Evolutionary conservation across 1,140 invertebrate species (phyloP).

Genomic region (Saccostrea cuccullata): DNA sequence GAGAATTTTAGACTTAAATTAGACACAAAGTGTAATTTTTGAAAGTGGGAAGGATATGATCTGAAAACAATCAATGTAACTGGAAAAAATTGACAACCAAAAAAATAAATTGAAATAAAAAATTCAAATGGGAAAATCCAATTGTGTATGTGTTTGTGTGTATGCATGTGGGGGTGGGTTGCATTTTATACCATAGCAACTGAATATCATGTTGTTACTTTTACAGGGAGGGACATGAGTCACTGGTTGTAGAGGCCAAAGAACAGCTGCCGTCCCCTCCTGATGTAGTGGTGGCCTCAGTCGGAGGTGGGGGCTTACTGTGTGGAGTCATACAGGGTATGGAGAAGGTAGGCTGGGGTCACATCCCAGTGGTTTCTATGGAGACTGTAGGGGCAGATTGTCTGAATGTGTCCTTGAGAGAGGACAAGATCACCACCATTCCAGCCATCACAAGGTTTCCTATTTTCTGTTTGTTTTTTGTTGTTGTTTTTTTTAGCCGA

Average conservation of each 20-base stretch:
- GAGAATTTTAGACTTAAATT: too few relatives aligned
- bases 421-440: constrained; percentile 76
- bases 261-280: constrained; percentile 74
- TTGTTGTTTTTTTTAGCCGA: too few relatives aligned
- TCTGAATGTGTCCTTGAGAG: constrained; percentile 78
- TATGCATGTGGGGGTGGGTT: too few relatives aligned
- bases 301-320: constrained; percentile 81
- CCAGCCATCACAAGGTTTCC: constrained; percentile 79
- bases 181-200: too few relatives aligned
- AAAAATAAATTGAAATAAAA: too few relatives aligned
- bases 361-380: constrained; percentile 80
- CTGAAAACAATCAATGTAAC: too few relatives aligned
- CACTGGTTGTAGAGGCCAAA: constrained; percentile 79
- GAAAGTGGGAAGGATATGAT: too few relatives aligned
- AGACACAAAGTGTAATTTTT: too few relatives aligned
- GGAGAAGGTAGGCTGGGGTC: constrained; percentile 76
- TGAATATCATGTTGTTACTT: neutral
- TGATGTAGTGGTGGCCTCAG: constrained; percentile 78
- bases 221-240: constrained; percentile 79
- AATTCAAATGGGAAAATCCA: too few relatives aligned
- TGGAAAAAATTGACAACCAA: too few relatives aligned
- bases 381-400: constrained; percentile 81
- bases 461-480: neutral
- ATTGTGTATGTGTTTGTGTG: too few relatives aligned
- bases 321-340: constrained; percentile 73